Conservation (phyloP, 1,140 invertebrate genomes). For the Magallana gigas region DNA sequence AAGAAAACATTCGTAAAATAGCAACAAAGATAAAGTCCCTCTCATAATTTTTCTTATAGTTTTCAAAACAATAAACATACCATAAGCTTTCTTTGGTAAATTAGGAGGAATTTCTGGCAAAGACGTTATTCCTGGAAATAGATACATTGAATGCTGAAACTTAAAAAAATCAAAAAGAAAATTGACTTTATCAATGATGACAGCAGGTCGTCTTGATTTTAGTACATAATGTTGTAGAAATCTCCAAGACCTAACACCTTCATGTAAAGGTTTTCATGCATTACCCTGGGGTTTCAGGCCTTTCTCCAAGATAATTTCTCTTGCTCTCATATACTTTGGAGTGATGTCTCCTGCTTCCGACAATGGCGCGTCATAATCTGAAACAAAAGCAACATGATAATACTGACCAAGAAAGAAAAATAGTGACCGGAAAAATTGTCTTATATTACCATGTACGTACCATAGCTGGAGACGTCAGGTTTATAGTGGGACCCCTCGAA, state of each 20-base stretch:
- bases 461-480: constrained; percentile 27
- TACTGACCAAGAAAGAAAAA: background rate
- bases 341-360: constrained; percentile 80
- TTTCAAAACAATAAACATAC: constrained; percentile 25
- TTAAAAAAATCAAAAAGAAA: no score
- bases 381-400: background rate
- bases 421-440: background rate
- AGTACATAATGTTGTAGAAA: no score
- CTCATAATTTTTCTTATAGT: no score
- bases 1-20: background rate
- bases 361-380: constrained; percentile 78
- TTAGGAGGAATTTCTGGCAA: constrained; percentile 61
- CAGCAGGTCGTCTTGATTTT: no score
- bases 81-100: constrained; percentile 58
- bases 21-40: no score
- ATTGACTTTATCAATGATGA: no score
- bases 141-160: background rate
- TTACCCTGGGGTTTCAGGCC: constrained; percentile 63
- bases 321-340: constrained; percentile 77
- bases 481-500: constrained; percentile 5
- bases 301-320: constrained; percentile 73
- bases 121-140: constrained; percentile 51
- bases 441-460: constrained; percentile 21
- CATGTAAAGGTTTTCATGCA: background rate
- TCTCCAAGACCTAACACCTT: no score